Base-by-base conservation (phyloP, 1,140 invertebrate species). In the Heterodera carotae region DNA sequence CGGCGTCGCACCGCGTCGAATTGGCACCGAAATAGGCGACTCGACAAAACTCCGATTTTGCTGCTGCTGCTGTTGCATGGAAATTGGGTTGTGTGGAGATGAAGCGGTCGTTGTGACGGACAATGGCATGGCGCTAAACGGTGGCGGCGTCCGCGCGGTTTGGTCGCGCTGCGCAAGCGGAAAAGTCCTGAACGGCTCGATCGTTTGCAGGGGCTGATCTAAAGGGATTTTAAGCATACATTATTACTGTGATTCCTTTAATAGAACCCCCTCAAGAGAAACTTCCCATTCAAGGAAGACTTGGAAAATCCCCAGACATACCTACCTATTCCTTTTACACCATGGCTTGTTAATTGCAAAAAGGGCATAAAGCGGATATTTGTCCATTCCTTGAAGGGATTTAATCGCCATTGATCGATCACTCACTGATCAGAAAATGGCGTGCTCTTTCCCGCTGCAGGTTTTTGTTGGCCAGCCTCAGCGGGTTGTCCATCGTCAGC, bases 1-100 rank as follows among this genome's bases (percentile, higher is more conserved):
- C 33, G 81, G 81, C 12, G 81, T 82, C 22, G 82, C 79, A 27
- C 81, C 81, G 36, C 80, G 59, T 39, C 60, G 72, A 62, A 18
- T 34, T 27, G n/a, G 36, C 36, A 29, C 22, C 64, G 18, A 56
- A 56, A 43, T n/a, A 33, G 69, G 69, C 48, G 36, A 43, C 29
- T 48, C n/a, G 59, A 22, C 48, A 43, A n/a, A n/a, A n/a, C 31
- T 69, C 6, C 29, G 59, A 70, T 36, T 39, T 8, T 10, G 2
- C 48, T 31, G 59, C 31, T 72, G n/a, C 7, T 60, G 33, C 22
- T n/a, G 25, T 33, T 73, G 69, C 36, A 71, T 8, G 34, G 6
- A 15, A 25, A n/a, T 7, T 15, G 22, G 29, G 36, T 34, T 56
- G n/a, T 31, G 59, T 36, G 22, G 25, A 15, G 22, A 31, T n/a